A percentile compares a stretch with the other conserved stretches of the same genome.
Evolutionary conservation across 2,888 invertebrate genomes (phyloP).

Genomic region (Cheilosia scutellata): DNA sequence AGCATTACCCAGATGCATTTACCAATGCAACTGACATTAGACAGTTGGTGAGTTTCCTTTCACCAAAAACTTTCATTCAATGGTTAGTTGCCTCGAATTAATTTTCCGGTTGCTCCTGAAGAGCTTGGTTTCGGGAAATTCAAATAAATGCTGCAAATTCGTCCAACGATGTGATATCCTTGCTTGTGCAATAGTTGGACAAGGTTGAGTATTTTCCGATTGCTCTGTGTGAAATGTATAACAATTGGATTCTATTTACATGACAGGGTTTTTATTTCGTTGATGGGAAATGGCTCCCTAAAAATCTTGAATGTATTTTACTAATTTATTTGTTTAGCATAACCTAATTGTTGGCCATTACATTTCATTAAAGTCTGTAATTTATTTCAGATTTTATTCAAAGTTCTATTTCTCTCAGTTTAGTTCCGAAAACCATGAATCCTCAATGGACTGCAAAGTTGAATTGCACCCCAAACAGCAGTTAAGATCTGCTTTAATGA

Average conservation of each 20-base stretch:
- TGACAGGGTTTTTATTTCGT: no score
- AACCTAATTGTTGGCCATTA: no score
- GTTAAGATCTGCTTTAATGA: slow-evolving; percentile 26
- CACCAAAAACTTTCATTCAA: neutral
- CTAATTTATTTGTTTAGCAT: no score
- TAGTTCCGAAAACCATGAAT: neutral
- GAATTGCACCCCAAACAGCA: slow-evolving; percentile 35
- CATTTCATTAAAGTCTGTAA: no score
- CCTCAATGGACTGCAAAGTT: slow-evolving; percentile 27
- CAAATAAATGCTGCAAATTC: neutral
- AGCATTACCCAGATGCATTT: neutral
- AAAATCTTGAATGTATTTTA: no score
- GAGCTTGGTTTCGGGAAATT: neutral
- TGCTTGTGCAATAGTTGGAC: no score
- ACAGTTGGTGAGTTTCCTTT: neutral
- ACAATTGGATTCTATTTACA: no score
- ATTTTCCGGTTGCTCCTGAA: slow-evolving; percentile 2
- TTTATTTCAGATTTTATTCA: neutral
- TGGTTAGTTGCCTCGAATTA: slow-evolving; percentile 10
- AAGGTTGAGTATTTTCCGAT: no score
- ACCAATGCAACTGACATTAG: neutral
- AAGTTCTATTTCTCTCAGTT: neutral
- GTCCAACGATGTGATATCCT: neutral
- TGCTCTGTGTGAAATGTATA: no score
- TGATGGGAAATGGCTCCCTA: no score